These are phyloP conservation scores for Eupeodes latifasciatus DNA, from an alignment of 2,888 invertebrate genomes.

Conservation along the genomic window DNA sequence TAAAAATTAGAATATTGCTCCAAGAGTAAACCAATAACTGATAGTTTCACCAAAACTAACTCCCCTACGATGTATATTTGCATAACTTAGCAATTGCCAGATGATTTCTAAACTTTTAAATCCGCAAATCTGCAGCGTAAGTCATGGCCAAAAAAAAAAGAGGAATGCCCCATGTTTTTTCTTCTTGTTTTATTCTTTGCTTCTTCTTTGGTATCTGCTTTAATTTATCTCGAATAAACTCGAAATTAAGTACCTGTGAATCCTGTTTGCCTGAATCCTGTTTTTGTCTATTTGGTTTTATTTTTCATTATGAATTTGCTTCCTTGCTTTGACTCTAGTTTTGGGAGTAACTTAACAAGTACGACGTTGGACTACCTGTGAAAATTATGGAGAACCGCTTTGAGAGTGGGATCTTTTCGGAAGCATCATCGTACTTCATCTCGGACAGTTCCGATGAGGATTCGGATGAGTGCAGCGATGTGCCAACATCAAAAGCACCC, in stretches of 20 bases:
- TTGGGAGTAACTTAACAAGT: constrained; percentile 28
- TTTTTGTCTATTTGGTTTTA: neutral
- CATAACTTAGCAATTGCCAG: neutral
- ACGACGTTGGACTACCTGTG: constrained; percentile 29
- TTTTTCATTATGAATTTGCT: neutral
- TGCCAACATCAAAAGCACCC: constrained; percentile 34
- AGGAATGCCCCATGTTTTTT: neutral
- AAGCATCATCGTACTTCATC: constrained; percentile 78
- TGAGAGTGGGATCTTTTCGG: constrained; percentile 76
- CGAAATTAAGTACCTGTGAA: neutral
- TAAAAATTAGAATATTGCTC: constrained; percentile 31
- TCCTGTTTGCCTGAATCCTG: constrained; percentile 9
- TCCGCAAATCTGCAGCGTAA: constrained; percentile 21
- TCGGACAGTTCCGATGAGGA: constrained; percentile 81
- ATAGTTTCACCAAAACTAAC: neutral
- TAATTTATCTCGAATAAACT: neutral
- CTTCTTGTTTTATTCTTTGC: neutral
- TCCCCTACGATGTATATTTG: neutral
- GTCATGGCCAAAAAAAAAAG: neutral
- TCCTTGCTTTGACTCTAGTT: neutral
- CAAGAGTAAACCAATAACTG: neutral
- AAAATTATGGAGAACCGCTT: constrained; percentile 74
- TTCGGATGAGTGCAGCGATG: constrained; percentile 76
- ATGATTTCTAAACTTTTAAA: constrained; percentile 27
- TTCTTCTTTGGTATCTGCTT: neutral